phyloP scores from a whole-genome alignment of 2,113 vertebrate genomes.

The Ariopsis seemanni region DNA sequence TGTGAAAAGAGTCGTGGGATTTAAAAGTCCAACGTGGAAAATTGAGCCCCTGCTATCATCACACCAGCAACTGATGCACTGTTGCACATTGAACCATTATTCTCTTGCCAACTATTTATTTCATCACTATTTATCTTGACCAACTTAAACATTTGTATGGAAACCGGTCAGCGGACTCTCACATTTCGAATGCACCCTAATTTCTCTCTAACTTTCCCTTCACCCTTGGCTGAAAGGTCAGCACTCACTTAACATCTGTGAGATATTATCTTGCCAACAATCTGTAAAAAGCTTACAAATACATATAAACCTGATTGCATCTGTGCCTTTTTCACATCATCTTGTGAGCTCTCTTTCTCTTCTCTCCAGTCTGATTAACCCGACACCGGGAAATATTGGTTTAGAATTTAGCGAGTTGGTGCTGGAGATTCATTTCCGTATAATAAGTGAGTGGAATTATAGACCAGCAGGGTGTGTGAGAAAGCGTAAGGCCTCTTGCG shows the following conservation, averaged over 20 bases:
- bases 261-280: slow-evolving; percentile 64
- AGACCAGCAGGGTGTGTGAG: slow-evolving; percentile 14
- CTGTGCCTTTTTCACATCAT: slow-evolving; percentile 46
- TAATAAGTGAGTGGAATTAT: slow-evolving; percentile 37
- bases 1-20: background rate
- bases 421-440: slow-evolving; percentile 64
- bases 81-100: background rate
- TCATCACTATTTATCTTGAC: background rate
- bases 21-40: background rate
- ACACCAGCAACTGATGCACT: background rate
- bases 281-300: slow-evolving; percentile 53
- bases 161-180: background rate
- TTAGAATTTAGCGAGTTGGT: slow-evolving; percentile 31
- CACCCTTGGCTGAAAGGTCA: slow-evolving; percentile 51
- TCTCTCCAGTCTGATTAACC: slow-evolving; percentile 8
- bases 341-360: slow-evolving; percentile 5
- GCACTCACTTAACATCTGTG: slow-evolving; percentile 63
- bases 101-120: background rate
- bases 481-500: slow-evolving; percentile 27
- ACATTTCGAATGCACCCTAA: background rate
- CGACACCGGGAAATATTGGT: slow-evolving; percentile 24
- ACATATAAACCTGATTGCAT: slow-evolving; percentile 61
- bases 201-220: background rate
- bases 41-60: background rate
- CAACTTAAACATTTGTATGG: background rate